Percentiles rank a stretch among this genome's conserved stretches.
Evolutionary conservation across 1,140 invertebrate genomes (phyloP).

Genomic region (Phthorimaea operculella): DNA sequence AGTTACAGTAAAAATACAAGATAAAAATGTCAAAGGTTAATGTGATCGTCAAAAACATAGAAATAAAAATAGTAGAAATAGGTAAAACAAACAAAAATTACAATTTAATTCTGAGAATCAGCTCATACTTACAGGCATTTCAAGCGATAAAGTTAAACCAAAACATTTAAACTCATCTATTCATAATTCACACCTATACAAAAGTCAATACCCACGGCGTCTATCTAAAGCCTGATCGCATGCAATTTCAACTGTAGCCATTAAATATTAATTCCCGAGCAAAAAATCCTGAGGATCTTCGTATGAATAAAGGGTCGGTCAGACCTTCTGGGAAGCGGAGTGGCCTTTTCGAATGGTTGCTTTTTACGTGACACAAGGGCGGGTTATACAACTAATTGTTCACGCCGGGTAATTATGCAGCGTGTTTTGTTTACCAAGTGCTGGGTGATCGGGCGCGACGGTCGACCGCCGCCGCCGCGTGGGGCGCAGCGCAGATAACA

Average conservation of each 20-base stretch:
- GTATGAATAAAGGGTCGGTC: slow-evolving; percentile 25
- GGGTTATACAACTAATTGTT: slow-evolving; percentile 64
- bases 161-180: not conserved
- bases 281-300: slow-evolving; percentile 30
- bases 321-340: slow-evolving; percentile 56
- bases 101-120: too few species aligned
- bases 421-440: slow-evolving; percentile 44
- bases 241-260: slow-evolving; percentile 35
- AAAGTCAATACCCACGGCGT: slow-evolving; percentile 22
- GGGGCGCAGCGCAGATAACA: slow-evolving; percentile 21
- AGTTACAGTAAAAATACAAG: too few species aligned
- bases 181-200: slow-evolving; percentile 17
- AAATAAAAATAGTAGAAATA: too few species aligned
- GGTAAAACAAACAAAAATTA: too few species aligned
- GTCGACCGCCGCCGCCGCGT: not conserved
- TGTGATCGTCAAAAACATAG: too few species aligned
- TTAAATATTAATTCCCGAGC: slow-evolving; percentile 46
- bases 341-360: slow-evolving; percentile 40
- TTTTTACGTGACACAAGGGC: slow-evolving; percentile 43
- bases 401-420: slow-evolving; percentile 57
- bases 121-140: too few species aligned
- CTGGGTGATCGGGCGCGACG: slow-evolving; percentile 22
- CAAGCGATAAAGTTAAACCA: slow-evolving; percentile 1
- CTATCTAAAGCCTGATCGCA: slow-evolving; percentile 22
- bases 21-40: too few species aligned